Evolutionary conservation across 2,797 vertebrate genomes (phyloP).

Genomic region (Synanceia verrucosa): DNA sequence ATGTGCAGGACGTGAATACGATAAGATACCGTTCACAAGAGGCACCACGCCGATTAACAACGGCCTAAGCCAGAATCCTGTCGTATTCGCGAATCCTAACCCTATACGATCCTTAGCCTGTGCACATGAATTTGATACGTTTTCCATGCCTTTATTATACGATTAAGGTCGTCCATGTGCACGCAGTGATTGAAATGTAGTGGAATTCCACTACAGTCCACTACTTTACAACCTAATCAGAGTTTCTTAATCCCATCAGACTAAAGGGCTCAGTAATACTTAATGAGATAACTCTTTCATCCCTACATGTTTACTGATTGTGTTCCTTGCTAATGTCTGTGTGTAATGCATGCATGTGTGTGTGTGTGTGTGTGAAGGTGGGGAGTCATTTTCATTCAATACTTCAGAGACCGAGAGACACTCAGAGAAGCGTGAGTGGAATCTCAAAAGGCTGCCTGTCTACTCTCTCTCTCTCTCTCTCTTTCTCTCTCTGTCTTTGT

Average conservation of each 20-base stretch:
- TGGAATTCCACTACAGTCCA: conserved; percentile 33
- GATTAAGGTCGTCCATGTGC: too few relatives aligned
- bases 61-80: too few relatives aligned
- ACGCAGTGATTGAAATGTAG: conserved; percentile 29
- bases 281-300: conserved; percentile 71
- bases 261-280: conserved; percentile 63
- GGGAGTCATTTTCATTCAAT: conserved; percentile 76
- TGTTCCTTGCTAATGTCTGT: conserved; percentile 40
- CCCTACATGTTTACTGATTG: conserved; percentile 60
- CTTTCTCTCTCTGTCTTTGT: neutral
- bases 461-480: conserved; percentile 34
- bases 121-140: too few relatives aligned
- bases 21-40: too few relatives aligned
- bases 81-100: too few relatives aligned
- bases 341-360: conserved; percentile 21
- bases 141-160: too few relatives aligned
- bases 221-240: conserved; percentile 62
- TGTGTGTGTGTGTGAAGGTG: conserved; percentile 38
- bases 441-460: conserved; percentile 74
- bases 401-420: conserved; percentile 74
- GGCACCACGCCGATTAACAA: too few relatives aligned
- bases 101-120: too few relatives aligned
- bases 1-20: too few relatives aligned
- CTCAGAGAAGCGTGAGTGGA: conserved; percentile 73
- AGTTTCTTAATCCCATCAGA: conserved; percentile 66